Percentiles rank a stretch among this genome's conserved stretches.
phyloP scores from a whole-genome alignment of 2,113 vertebrate genomes.

The Podilymbus podiceps region DNA sequence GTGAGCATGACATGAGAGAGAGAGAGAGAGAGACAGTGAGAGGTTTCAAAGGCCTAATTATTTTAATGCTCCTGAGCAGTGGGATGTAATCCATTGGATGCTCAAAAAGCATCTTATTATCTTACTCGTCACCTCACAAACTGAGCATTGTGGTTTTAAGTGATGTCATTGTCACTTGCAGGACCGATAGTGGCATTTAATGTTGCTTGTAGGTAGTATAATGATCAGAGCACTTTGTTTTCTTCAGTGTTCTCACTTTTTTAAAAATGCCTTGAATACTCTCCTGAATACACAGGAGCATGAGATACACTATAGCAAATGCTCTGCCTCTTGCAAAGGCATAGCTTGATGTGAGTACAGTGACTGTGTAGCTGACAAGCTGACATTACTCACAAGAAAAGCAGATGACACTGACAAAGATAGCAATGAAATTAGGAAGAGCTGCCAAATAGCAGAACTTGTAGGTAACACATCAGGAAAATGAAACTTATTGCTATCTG shows the following conservation, averaged over 20 bases:
- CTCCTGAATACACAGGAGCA: background rate
- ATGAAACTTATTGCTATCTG: background rate
- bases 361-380: background rate
- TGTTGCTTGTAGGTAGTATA: background rate
- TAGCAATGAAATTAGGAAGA: background rate
- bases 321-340: background rate
- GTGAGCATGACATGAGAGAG: background rate
- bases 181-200: background rate
- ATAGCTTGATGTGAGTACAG: background rate
- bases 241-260: background rate
- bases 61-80: background rate
- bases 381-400: background rate
- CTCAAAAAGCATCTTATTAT: background rate
- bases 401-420: background rate
- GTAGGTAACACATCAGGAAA: background rate
- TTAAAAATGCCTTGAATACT: background rate
- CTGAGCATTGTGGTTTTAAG: background rate
- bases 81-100: background rate
- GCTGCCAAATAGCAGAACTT: slow-evolving; percentile 17
- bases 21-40: too few species aligned
- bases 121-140: background rate
- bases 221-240: background rate
- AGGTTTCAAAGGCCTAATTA: background rate
- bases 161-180: background rate
- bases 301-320: background rate